Conservation (phyloP, 2,888 invertebrate genomes). For the Chloroclystis v-ata region DNA sequence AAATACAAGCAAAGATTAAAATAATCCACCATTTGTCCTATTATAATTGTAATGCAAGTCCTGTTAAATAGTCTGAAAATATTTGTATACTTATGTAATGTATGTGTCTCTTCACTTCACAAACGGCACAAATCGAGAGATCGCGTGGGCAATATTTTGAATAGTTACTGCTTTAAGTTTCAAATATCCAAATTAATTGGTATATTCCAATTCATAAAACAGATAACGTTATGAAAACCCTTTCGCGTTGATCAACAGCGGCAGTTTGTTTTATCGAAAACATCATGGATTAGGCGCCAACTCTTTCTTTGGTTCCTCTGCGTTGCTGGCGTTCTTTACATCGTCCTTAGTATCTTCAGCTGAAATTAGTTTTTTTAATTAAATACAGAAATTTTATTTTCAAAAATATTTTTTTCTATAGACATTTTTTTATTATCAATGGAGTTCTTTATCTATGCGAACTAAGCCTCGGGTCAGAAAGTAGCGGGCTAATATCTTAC, state of each 20-base stretch:
- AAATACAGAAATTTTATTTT: not conserved
- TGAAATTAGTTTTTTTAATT: conserved; percentile 43
- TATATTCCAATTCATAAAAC: not conserved
- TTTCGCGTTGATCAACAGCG: conserved; percentile 23
- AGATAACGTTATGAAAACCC: conserved; percentile 21
- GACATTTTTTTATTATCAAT: too few species aligned
- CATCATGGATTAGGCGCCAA: conserved; percentile 82
- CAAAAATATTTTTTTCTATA: not conserved
- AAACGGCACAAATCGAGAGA: conserved; percentile 21
- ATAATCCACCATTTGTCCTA: not conserved
- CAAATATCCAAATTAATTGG: not conserved
- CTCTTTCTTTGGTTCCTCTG: conserved; percentile 84
- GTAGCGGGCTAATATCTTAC: too few species aligned
- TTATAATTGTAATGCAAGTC: not conserved
- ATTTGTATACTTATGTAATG: not conserved
- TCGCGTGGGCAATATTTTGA: conserved; percentile 25
- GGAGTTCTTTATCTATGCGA: too few species aligned
- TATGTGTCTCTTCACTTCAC: conserved; percentile 21
- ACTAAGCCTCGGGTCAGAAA: too few species aligned
- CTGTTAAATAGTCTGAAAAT: not conserved
- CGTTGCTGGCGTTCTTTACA: conserved; percentile 70
- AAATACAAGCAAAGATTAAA: conserved; percentile 1
- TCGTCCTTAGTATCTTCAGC: conserved; percentile 82
- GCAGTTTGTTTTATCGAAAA: conserved; percentile 34
- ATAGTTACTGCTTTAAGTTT: conserved; percentile 13